Conservation (phyloP, 2,797 vertebrate species). For the Hirundo rustica region DNA sequence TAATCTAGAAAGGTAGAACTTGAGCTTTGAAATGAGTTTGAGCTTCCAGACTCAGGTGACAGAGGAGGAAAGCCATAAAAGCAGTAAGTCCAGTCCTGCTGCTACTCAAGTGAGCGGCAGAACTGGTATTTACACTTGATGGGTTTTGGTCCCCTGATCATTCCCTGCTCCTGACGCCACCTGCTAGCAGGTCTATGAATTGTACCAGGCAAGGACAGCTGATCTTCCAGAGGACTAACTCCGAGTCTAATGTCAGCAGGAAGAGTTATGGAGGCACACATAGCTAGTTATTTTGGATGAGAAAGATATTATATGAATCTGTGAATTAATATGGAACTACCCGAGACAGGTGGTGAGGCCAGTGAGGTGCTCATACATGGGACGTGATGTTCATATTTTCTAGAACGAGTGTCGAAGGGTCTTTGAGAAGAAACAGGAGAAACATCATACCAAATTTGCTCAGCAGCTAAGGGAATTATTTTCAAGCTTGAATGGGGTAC, state of each 20-base stretch:
- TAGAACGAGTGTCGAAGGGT: neutral
- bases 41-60: neutral
- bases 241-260: neutral
- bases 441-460: neutral
- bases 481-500: neutral
- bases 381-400: accelerated
- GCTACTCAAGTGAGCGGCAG: neutral
- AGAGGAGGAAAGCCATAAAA: neutral
- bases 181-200: conserved; percentile 35
- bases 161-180: conserved; percentile 21
- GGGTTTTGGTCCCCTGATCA: neutral
- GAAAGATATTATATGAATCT: neutral
- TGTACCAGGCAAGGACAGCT: neutral
- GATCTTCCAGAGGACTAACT: neutral
- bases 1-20: neutral
- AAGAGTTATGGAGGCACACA: neutral
- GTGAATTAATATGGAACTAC: neutral
- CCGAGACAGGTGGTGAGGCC: neutral
- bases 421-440: neutral
- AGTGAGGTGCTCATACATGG: accelerated
- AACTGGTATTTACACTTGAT: neutral
- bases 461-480: neutral
- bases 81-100: neutral
- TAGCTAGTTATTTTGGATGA: neutral
- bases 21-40: neutral